phyloP scores from a whole-genome alignment of 37 sponge, comb jelly and placozoan species.

The Geodia barretti region DNA sequence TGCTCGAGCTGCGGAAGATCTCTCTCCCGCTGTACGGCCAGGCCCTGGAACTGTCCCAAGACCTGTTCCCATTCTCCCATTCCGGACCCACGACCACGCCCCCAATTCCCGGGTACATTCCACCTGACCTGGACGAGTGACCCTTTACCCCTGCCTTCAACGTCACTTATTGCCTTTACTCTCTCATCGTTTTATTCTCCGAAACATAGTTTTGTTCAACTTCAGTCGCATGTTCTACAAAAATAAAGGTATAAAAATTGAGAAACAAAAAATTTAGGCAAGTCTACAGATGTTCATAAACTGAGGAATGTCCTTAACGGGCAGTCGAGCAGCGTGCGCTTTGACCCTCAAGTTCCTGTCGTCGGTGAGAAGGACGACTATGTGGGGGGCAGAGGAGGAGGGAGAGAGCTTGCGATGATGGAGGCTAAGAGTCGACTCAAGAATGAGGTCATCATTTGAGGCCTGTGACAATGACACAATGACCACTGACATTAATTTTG shows the following conservation, averaged over 20 bases:
- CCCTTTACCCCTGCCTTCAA: background rate
- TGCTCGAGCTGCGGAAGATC: constrained; percentile 76
- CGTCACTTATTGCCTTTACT: background rate
- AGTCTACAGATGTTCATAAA: constrained; percentile 47
- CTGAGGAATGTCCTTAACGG: constrained; percentile 55
- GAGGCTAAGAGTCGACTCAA: constrained; percentile 56
- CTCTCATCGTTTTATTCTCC: too few species aligned
- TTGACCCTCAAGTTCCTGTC: constrained; percentile 91
- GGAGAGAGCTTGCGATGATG: constrained; percentile 2
- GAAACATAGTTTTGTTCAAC: too few species aligned
- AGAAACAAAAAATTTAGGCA: background rate
- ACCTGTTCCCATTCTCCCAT: constrained; percentile 63
- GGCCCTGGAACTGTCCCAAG: constrained; percentile 53
- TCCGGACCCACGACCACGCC: constrained; percentile 69
- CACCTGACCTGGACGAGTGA: constrained; percentile 70
- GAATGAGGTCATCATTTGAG: constrained; percentile 83
- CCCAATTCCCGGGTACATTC: constrained; percentile 58
- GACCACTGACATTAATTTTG: too few species aligned
- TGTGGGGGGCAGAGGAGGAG: constrained; percentile 5
- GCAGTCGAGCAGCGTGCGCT: constrained; percentile 62
- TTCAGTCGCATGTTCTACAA: background rate
- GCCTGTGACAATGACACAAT: too few species aligned
- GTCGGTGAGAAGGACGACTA: constrained; percentile 81
- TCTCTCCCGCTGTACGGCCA: constrained; percentile 64
- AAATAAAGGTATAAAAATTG: constrained; percentile 7